Evolutionary conservation across 2,888 invertebrate genomes (phyloP).

Genomic region (Drosophila sordidula): DNA sequence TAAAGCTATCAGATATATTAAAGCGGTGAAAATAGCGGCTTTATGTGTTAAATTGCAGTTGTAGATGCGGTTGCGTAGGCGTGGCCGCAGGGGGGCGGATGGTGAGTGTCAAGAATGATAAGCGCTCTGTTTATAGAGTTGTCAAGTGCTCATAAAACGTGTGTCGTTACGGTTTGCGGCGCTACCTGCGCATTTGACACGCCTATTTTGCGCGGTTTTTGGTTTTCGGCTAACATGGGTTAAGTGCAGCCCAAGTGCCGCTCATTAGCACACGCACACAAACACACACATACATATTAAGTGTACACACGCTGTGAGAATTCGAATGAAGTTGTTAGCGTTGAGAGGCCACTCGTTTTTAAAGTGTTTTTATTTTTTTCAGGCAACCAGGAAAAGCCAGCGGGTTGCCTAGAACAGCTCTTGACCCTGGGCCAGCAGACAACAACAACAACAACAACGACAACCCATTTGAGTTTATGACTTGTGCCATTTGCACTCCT

Average conservation of each 20-base stretch:
- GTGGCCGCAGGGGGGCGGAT: constrained; percentile 11
- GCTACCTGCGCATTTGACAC: constrained; percentile 59
- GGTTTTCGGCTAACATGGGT: constrained; percentile 72
- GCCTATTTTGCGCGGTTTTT: constrained; percentile 57
- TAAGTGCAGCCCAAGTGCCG: constrained; percentile 59
- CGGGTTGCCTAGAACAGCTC: constrained; percentile 49
- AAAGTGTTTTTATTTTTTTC: constrained; percentile 39
- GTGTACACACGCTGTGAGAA: constrained; percentile 26
- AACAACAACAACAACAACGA: constrained; percentile 18
- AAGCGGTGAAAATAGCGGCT: constrained; percentile 65
- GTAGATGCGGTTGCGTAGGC: constrained; percentile 2
- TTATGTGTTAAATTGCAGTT: constrained; percentile 40
- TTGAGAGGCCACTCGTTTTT: constrained; percentile 52
- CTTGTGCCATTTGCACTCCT: constrained; percentile 65
- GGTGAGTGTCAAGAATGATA: constrained; percentile 55
- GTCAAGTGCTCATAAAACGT: constrained; percentile 72
- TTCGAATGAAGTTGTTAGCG: constrained; percentile 53
- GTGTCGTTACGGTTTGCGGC: constrained; percentile 9
- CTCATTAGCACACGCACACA: constrained; percentile 68
- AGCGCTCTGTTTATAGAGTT: constrained; percentile 72
- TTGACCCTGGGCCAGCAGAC: constrained; percentile 57
- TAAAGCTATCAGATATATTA: constrained; percentile 68
- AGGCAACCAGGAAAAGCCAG: constrained; percentile 50
- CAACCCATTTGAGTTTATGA: constrained; percentile 59
- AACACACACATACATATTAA: constrained; percentile 17